phyloP scores from a whole-genome alignment of 2,113 vertebrate genomes.

The Ceratotherium simum region DNA sequence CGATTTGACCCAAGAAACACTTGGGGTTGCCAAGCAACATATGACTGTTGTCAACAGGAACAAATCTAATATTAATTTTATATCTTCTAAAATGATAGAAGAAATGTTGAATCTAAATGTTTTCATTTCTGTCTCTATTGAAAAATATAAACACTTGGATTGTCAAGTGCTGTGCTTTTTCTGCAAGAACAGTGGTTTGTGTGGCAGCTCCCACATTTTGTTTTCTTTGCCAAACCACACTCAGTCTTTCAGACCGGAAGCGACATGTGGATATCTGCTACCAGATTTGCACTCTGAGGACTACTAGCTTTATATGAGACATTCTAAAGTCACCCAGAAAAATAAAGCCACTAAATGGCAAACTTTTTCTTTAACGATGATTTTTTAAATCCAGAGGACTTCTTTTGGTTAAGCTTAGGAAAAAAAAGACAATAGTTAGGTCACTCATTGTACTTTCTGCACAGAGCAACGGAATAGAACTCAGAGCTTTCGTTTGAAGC shows the following conservation, averaged over 20 bases:
- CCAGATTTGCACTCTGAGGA: background rate
- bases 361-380: background rate
- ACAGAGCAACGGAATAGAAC: background rate
- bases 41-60: slow-evolving; percentile 6
- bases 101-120: slow-evolving; percentile 56
- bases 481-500: background rate
- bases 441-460: background rate
- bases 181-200: background rate
- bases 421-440: background rate
- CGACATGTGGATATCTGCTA: background rate
- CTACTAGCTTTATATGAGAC: background rate
- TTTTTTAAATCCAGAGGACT: background rate
- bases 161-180: background rate
- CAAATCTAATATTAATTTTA: slow-evolving; percentile 42
- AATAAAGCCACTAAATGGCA: background rate
- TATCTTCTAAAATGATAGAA: background rate
- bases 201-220: accelerated
- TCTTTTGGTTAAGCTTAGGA: background rate
- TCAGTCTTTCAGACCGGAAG: background rate
- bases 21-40: slow-evolving; percentile 60
- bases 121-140: background rate
- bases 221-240: background rate
- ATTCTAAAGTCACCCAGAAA: background rate
- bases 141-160: slow-evolving; percentile 17
- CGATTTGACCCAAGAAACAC: background rate